Evolutionary conservation across 2,888 invertebrate genomes (phyloP).

Genomic region (Odontocerum albicorne): DNA sequence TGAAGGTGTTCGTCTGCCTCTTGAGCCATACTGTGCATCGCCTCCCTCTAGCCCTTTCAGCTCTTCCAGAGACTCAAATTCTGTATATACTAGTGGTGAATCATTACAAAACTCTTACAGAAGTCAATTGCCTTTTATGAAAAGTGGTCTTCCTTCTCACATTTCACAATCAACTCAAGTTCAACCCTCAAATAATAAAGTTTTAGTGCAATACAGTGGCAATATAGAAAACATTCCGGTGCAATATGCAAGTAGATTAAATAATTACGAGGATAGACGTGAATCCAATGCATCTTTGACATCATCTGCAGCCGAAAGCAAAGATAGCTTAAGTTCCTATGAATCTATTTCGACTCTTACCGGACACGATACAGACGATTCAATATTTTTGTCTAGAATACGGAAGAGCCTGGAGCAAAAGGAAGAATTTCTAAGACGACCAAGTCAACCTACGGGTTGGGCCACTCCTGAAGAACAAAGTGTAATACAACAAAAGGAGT

Average conservation of each 20-base stretch:
- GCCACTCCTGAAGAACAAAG: slow-evolving; percentile 50
- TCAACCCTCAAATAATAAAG: slow-evolving; percentile 42
- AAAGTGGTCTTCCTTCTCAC: slow-evolving; percentile 21
- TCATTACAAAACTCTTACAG: slow-evolving; percentile 29
- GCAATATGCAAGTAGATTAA: slow-evolving; percentile 36
- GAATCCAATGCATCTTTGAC: slow-evolving; percentile 64
- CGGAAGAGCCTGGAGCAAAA: slow-evolving; percentile 86
- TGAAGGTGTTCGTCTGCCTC: slow-evolving; percentile 50
- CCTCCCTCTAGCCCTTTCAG: slow-evolving; percentile 34
- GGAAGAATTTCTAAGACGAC: slow-evolving; percentile 82
- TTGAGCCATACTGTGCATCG: slow-evolving; percentile 35
- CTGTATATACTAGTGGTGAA: slow-evolving; percentile 33
- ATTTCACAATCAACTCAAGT: slow-evolving; percentile 11
- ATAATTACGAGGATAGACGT: slow-evolving; percentile 48
- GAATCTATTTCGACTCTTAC: slow-evolving; percentile 69
- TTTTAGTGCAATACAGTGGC: slow-evolving; percentile 48
- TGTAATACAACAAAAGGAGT: slow-evolving; percentile 67
- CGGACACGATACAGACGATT: slow-evolving; percentile 69
- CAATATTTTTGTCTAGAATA: slow-evolving; percentile 72
- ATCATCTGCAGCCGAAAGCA: slow-evolving; percentile 64
- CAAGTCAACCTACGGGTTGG: slow-evolving; percentile 67
- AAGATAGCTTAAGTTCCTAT: slow-evolving; percentile 68
- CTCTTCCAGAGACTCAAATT: slow-evolving; percentile 31
- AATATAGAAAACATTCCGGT: slow-evolving; percentile 43
- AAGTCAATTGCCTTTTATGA: slow-evolving; percentile 29